These are phyloP conservation scores for Bryconaethiops microstoma DNA, from an alignment of 2,797 vertebrate species.

Conservation along the genomic window DNA sequence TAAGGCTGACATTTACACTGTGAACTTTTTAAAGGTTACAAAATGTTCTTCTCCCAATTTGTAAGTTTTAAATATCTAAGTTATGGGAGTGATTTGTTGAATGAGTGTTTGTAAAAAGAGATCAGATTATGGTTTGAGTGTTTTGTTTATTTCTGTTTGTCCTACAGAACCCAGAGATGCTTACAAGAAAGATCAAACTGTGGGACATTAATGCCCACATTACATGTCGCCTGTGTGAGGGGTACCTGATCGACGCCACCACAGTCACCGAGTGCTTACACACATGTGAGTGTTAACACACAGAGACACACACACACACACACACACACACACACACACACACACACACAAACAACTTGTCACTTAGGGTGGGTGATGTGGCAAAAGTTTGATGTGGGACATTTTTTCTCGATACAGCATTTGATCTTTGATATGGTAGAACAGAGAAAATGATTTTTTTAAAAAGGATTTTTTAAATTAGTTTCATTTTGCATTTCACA, in stretches of 20 bases:
- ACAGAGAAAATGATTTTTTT: too few species aligned
- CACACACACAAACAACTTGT: too few species aligned
- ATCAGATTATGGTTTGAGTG: neutral
- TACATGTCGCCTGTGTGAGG: slow-evolving; percentile 97
- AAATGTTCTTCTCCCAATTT: neutral
- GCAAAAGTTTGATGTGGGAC: too few species aligned
- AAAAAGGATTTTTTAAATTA: too few species aligned
- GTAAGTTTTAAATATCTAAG: too few species aligned
- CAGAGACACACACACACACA: too few species aligned
- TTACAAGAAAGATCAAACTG: slow-evolving; percentile 98
- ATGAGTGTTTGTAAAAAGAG: neutral
- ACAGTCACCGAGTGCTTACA: slow-evolving; percentile 99
- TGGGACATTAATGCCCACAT: slow-evolving; percentile 99
- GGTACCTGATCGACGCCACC: slow-evolving; percentile 98
- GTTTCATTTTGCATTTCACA: too few species aligned
- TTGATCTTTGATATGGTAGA: too few species aligned
- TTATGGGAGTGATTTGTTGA: neutral
- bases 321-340: too few species aligned
- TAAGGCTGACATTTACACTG: neutral
- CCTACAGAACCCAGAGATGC: slow-evolving; percentile 88
- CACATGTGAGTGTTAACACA: slow-evolving; percentile 85
- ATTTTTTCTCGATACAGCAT: too few species aligned
- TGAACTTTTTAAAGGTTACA: neutral
- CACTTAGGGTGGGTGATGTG: too few species aligned
- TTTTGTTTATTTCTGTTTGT: neutral